Evolutionary conservation across 37 sponge, comb jelly and placozoan species (phyloP).

Genomic region (Aplysina aerophoba): DNA sequence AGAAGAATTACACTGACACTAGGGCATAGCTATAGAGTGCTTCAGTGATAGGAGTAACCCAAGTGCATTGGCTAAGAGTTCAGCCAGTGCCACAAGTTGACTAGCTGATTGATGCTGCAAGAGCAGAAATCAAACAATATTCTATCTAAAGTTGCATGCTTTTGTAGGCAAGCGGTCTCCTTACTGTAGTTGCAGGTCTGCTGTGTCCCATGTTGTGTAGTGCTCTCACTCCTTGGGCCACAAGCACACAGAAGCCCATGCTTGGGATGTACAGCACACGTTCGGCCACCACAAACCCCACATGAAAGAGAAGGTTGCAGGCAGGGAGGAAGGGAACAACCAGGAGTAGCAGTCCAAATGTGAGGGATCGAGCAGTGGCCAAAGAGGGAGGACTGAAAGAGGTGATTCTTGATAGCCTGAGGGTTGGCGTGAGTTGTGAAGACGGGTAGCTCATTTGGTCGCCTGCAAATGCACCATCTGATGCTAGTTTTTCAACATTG

Average conservation of each 20-base stretch:
- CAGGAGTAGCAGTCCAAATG: conserved; percentile 52
- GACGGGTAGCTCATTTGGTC: neutral
- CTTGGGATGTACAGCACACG: conserved; percentile 90
- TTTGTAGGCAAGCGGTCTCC: too few species aligned
- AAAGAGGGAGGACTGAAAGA: neutral
- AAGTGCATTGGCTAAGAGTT: too few species aligned
- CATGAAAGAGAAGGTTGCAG: conserved; percentile 78
- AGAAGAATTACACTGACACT: too few species aligned
- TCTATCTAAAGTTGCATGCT: too few species aligned
- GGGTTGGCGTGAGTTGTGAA: neutral
- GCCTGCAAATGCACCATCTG: neutral
- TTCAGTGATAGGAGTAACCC: too few species aligned
- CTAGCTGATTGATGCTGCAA: too few species aligned
- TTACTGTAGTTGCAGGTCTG: too few species aligned
- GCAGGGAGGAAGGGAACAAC: conserved; percentile 83
- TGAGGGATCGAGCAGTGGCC: neutral
- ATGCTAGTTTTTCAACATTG: neutral
- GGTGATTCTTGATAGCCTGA: neutral
- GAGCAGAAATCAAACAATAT: too few species aligned
- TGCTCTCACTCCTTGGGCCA: conserved; percentile 52
- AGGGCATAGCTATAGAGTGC: too few species aligned
- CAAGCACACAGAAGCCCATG: conserved; percentile 79
- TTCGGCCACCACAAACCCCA: conserved; percentile 90
- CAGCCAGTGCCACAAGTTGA: too few species aligned
- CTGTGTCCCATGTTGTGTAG: too few species aligned